Conservation (phyloP, 2,113 vertebrate genomes). For the Rhombomys opimus region DNA sequence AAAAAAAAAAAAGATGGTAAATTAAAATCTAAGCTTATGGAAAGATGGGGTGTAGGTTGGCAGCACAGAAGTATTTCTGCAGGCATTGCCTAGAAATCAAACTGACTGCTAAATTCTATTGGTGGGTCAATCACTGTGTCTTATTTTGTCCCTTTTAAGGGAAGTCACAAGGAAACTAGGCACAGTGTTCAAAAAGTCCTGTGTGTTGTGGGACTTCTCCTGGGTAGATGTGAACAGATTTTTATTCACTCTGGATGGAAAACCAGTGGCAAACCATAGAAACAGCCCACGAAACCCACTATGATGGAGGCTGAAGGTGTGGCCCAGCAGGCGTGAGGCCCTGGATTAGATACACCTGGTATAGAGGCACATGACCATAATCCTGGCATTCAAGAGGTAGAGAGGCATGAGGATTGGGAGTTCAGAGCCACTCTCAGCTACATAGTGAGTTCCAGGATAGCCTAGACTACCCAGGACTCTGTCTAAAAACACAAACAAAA, state of each 20-base stretch:
- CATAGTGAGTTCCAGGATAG: background rate
- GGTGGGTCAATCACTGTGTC: background rate
- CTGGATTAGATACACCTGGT: too few species aligned
- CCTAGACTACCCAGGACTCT: background rate
- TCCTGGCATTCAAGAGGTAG: background rate
- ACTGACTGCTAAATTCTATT: background rate
- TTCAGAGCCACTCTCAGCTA: background rate
- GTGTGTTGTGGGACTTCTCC: background rate
- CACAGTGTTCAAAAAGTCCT: background rate
- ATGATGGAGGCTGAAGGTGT: background rate
- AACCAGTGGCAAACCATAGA: background rate
- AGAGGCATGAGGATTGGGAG: background rate
- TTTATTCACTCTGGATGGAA: background rate
- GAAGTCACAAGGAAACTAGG: background rate
- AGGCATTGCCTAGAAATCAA: background rate
- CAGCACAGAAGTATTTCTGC: background rate
- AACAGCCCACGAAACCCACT: background rate
- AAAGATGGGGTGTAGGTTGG: background rate
- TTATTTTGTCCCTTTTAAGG: background rate
- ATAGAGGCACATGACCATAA: background rate
- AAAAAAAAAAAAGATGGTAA: background rate
- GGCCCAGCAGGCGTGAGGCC: background rate
- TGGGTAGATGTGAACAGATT: background rate
- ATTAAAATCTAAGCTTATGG: background rate
- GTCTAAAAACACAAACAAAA: background rate